Evolutionary conservation across 2,888 invertebrate genomes (phyloP).

Genomic region (Carcina quercana): DNA sequence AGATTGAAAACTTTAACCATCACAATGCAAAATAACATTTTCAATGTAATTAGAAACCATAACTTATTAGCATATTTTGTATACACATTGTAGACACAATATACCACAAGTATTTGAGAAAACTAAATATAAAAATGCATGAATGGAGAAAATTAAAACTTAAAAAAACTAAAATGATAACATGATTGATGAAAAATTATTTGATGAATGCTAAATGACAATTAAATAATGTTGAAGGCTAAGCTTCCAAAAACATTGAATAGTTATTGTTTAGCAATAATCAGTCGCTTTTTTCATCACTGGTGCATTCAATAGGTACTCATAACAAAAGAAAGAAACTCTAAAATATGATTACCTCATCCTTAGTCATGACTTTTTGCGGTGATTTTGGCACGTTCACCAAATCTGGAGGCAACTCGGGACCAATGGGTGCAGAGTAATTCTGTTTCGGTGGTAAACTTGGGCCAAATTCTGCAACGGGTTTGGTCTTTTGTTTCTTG

Average conservation of each 20-base stretch:
- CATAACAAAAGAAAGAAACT: neutral
- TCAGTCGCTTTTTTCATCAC: slow-evolving; percentile 52
- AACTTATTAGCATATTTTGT: slow-evolving; percentile 23
- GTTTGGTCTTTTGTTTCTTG: slow-evolving; percentile 34
- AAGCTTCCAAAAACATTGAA: slow-evolving; percentile 25
- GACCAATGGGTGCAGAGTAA: slow-evolving; percentile 53
- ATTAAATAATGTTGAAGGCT: neutral
- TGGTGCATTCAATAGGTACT: slow-evolving; percentile 12
- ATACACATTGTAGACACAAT: slow-evolving; percentile 18
- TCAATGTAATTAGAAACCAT: slow-evolving; percentile 28
- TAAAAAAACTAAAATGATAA: slow-evolving; percentile 6
- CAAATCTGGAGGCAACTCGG: slow-evolving; percentile 45
- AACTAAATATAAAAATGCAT: slow-evolving; percentile 1
- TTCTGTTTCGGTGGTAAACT: slow-evolving; percentile 45
- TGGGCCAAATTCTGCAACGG: slow-evolving; percentile 44
- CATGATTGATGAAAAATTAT: neutral
- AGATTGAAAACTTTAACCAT: slow-evolving; percentile 74
- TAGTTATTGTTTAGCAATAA: slow-evolving; percentile 32
- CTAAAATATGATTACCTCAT: neutral
- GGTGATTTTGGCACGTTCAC: too few relatives aligned
- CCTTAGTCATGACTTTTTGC: neutral
- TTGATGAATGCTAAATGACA: too few relatives aligned
- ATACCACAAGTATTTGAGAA: slow-evolving; percentile 22
- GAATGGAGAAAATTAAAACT: neutral
- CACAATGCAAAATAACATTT: slow-evolving; percentile 40